phyloP scores from a whole-genome alignment of 1,140 invertebrate species.

The Brachionus asplanchnoidis region DNA sequence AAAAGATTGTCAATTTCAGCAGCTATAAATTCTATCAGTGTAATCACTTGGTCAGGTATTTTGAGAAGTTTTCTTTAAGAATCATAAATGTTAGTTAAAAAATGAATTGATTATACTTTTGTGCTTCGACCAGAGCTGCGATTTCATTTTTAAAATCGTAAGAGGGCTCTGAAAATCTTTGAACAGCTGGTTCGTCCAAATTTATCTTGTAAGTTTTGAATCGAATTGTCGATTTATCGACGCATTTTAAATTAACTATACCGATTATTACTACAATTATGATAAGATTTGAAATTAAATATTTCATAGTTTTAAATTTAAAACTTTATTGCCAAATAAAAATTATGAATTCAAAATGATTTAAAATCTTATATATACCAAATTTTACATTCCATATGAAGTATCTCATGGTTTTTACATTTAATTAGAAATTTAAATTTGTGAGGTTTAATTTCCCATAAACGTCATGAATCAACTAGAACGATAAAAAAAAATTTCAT shows the following conservation, averaged over 20 bases:
- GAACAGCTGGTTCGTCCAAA: constrained; percentile 17
- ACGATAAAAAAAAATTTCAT: background rate
- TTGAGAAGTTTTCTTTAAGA: background rate
- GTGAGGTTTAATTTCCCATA: background rate
- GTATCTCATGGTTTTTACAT: background rate
- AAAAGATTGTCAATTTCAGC: background rate
- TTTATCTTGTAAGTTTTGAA: constrained; percentile 28
- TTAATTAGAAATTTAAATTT: background rate
- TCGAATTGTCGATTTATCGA: background rate
- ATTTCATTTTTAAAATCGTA: constrained; percentile 7
- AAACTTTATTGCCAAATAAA: background rate
- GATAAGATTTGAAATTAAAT: background rate
- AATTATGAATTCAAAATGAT: background rate
- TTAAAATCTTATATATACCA: background rate
- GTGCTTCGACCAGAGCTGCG: background rate
- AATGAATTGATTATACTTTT: constrained; percentile 3
- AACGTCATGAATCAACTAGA: background rate
- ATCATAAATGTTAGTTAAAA: background rate
- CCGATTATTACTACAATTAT: background rate
- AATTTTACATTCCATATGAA: background rate
- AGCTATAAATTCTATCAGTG: constrained; percentile 16
- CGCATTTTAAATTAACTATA: background rate
- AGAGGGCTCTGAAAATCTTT: background rate
- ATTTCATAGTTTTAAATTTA: background rate
- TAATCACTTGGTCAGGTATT: background rate